A percentile compares a stretch with the other conserved stretches of the same genome.
phyloP scores from a whole-genome alignment of 2,797 vertebrate genomes.

The Danio aesculapii region DNA sequence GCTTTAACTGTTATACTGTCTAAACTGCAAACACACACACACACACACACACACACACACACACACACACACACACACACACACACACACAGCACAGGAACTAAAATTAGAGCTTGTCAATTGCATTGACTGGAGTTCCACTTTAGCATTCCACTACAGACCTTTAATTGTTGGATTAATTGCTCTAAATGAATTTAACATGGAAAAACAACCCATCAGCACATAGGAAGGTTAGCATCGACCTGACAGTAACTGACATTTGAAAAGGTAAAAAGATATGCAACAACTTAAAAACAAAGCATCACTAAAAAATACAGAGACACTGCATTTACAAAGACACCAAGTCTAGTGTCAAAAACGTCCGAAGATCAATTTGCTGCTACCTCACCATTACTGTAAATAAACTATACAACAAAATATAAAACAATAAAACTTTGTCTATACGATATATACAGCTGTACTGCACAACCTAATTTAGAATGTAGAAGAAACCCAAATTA shows the following conservation, averaged over 20 bases:
- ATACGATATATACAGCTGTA: no score
- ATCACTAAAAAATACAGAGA: not conserved
- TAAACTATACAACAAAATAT: no score
- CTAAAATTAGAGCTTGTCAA: conserved; percentile 75
- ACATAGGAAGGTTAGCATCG: not conserved
- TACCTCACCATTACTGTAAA: no score
- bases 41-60: no score
- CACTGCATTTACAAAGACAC: not conserved
- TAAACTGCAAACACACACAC: conserved; percentile 51
- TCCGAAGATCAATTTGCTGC: no score
- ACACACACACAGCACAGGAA: conserved; percentile 60
- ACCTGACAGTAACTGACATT: not conserved
- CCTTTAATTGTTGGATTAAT: conserved; percentile 60
- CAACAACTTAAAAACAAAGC: not conserved
- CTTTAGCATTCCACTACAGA: conserved; percentile 58
- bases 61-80: conserved; percentile 51
- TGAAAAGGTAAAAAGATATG: not conserved
- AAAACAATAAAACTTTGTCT: no score
- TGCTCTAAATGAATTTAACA: conserved; percentile 38
- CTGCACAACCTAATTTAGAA: no score
- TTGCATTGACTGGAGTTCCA: conserved; percentile 71
- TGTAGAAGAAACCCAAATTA: no score
- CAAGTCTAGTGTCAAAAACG: not conserved
- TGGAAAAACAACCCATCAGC: conserved; percentile 38
- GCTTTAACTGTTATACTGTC: conserved; percentile 59